Percentiles rank a stretch among this genome's conserved stretches.
Evolutionary conservation across 2,888 invertebrate genomes (phyloP).

Genomic region (Graphium colonna): DNA sequence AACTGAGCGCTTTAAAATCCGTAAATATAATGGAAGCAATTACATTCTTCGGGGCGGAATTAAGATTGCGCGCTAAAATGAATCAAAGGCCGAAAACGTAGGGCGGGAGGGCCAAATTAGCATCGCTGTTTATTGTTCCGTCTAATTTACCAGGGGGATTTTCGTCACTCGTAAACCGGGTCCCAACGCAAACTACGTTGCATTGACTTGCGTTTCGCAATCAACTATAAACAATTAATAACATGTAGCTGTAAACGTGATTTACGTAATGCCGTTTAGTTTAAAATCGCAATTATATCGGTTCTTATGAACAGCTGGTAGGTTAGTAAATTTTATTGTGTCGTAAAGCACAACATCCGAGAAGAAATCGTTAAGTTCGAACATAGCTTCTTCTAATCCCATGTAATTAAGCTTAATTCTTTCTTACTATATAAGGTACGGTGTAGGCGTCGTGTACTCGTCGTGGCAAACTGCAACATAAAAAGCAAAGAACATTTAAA

Average conservation of each 20-base stretch:
- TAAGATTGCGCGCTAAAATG: not conserved
- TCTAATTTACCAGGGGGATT: conserved; percentile 45
- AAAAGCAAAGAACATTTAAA: too few species aligned
- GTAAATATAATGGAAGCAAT: not conserved
- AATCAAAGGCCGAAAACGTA: conserved; percentile 25
- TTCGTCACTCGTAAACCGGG: conserved; percentile 27
- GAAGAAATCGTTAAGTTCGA: not conserved
- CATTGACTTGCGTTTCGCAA: conserved; percentile 24
- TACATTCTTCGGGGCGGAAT: not conserved
- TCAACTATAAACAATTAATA: conserved; percentile 25
- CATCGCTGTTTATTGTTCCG: conserved; percentile 49
- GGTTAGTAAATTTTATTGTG: conserved; percentile 9
- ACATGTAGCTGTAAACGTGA: conserved; percentile 18
- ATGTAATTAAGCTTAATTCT: not conserved
- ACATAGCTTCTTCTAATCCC: not conserved
- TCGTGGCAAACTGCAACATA: too few species aligned
- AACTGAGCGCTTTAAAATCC: too few species aligned
- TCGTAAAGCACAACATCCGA: not conserved
- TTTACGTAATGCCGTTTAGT: conserved; percentile 7
- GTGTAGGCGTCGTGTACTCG: too few species aligned
- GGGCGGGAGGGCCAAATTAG: conserved; percentile 48
- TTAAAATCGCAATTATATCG: not conserved
- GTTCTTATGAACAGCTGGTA: conserved; percentile 12
- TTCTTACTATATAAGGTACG: too few species aligned
- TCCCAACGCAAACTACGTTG: conserved; percentile 9